phyloP scores from a whole-genome alignment of 1,140 invertebrate species.

The Frieseomelitta varia region DNA sequence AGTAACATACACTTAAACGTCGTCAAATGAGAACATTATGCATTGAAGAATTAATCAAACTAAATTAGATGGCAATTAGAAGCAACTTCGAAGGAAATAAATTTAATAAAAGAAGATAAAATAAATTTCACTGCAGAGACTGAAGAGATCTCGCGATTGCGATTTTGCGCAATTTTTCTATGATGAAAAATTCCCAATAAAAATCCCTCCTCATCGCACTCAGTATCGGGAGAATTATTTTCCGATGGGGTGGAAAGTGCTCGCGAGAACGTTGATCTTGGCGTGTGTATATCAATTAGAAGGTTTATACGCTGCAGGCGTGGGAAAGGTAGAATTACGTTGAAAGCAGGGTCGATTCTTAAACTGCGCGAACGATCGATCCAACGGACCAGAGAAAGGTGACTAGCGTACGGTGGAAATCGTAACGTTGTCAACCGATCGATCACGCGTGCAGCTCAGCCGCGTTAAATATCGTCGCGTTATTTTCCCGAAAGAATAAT shows the following conservation, averaged over 20 bases:
- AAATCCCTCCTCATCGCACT: too few relatives aligned
- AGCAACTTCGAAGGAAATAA: too few relatives aligned
- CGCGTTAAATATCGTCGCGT: not conserved
- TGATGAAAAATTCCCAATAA: not conserved
- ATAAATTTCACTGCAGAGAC: not conserved
- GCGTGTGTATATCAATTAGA: not conserved
- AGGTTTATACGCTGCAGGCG: not conserved
- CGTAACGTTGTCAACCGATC: not conserved
- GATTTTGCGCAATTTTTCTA: not conserved
- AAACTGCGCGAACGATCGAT: conserved; percentile 16
- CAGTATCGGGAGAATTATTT: too few relatives aligned
- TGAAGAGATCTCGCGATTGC: not conserved
- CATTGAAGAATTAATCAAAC: not conserved
- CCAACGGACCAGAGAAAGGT: not conserved
- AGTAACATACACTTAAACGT: too few relatives aligned
- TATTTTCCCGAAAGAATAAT: not conserved
- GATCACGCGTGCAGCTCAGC: not conserved
- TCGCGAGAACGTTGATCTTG: not conserved
- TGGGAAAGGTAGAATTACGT: conserved; percentile 9
- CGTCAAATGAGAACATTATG: not conserved
- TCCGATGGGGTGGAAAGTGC: not conserved
- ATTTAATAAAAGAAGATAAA: too few relatives aligned
- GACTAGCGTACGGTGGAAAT: not conserved
- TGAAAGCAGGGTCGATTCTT: conserved; percentile 4
- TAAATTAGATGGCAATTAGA: not conserved